phyloP scores from a whole-genome alignment of 64 coral and sea anemone genomes.

The Porites australiensis region DNA sequence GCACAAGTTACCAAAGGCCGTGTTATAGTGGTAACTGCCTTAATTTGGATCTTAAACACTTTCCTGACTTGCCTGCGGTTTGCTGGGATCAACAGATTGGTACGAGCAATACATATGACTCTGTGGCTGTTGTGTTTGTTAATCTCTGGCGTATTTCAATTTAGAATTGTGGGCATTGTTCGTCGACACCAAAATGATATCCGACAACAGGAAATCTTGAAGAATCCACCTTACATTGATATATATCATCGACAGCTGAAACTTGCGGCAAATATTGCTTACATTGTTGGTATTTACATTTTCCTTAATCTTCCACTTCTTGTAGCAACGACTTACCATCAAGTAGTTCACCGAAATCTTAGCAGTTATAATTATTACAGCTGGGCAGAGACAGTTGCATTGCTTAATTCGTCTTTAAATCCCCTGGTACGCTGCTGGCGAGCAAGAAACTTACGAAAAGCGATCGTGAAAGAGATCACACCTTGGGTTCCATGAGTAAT shows the following conservation, averaged over 20 bases:
- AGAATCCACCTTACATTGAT: not conserved
- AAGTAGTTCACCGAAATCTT: constrained; percentile 44
- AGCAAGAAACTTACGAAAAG: constrained; percentile 51
- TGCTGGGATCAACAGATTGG: constrained; percentile 54
- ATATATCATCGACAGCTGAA: constrained; percentile 56
- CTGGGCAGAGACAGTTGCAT: constrained; percentile 81
- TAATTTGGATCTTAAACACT: constrained; percentile 76
- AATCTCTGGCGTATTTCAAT: constrained; percentile 47
- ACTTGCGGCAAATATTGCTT: constrained; percentile 59
- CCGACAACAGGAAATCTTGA: constrained; percentile 44
- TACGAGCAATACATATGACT: constrained; percentile 55
- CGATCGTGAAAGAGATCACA: no score
- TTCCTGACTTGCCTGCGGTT: constrained; percentile 53
- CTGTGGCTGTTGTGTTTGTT: constrained; percentile 65
- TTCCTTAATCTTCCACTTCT: constrained; percentile 77
- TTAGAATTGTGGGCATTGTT: constrained; percentile 57
- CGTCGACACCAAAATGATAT: constrained; percentile 68
- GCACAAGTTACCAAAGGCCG: constrained; percentile 51
- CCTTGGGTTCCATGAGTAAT: no score
- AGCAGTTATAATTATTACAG: constrained; percentile 75
- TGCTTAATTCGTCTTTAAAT: constrained; percentile 78
- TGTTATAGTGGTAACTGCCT: constrained; percentile 5
- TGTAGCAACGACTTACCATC: constrained; percentile 68
- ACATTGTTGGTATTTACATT: constrained; percentile 80
- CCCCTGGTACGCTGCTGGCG: constrained; percentile 76